phyloP scores from a whole-genome alignment of 2,888 invertebrate genomes.

The Strigamia transsilvanica region DNA sequence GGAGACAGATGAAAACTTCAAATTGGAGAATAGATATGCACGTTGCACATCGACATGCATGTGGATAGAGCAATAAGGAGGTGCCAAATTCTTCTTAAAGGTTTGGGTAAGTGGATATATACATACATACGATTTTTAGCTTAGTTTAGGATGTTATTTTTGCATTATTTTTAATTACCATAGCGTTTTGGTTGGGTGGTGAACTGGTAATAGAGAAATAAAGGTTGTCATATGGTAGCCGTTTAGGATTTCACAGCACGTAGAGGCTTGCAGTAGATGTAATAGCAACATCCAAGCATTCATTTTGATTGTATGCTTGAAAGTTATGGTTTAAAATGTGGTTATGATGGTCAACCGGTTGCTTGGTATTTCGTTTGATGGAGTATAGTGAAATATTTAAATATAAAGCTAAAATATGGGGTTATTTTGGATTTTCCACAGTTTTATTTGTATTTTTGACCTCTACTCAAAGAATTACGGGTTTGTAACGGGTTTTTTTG shows the following conservation, averaged over 20 bases:
- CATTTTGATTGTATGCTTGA: no score
- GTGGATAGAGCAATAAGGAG: conserved; percentile 28
- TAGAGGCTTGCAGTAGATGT: no score
- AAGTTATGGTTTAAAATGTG: no score
- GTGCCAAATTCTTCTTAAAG: conserved; percentile 35
- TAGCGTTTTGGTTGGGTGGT: neutral
- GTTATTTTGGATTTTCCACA: no score
- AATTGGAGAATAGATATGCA: conserved; percentile 36
- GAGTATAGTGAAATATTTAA: no score
- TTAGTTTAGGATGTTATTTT: neutral
- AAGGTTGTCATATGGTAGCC: neutral
- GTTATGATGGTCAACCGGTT: no score
- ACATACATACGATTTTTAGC: neutral
- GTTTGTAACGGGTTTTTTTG: no score
- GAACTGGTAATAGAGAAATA: neutral
- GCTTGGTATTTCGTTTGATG: no score
- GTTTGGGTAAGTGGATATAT: neutral
- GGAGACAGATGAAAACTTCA: conserved; percentile 34
- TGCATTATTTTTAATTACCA: neutral
- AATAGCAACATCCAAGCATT: no score
- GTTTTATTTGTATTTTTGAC: no score
- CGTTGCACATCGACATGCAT: conserved; percentile 27
- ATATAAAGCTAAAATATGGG: no score
- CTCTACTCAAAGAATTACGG: no score
- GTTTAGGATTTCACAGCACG: neutral